These are phyloP conservation scores for Ditula angustiorana DNA, from an alignment of 2,888 invertebrate genomes.

Conservation along the genomic window DNA sequence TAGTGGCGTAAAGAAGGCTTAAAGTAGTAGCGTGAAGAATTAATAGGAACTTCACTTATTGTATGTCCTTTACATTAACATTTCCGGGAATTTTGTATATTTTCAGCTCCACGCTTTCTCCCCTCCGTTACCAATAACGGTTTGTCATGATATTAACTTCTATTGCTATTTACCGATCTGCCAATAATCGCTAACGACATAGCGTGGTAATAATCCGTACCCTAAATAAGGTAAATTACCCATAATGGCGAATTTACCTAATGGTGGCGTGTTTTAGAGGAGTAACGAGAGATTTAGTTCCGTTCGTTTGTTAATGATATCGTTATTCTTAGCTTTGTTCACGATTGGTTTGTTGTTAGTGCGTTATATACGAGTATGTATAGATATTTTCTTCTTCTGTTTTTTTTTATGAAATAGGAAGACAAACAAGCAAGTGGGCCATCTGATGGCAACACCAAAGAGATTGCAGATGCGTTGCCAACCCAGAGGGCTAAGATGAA, in stretches of 20 bases:
- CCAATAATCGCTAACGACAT: conserved; percentile 32
- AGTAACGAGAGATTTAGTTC: conserved; percentile 26
- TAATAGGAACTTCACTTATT: no score
- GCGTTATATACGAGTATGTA: no score
- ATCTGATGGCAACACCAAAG: no score
- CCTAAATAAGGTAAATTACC: conserved; percentile 14
- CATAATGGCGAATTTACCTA: conserved; percentile 6
- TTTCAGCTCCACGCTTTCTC: conserved; percentile 5
- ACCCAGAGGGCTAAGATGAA: no score
- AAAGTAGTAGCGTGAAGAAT: no score
- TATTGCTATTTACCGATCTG: conserved; percentile 30
- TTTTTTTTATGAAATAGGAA: no score
- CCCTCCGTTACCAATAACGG: conserved; percentile 31
- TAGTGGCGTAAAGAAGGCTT: no score
- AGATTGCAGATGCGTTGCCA: no score
- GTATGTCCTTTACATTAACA: no score
- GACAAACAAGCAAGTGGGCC: no score
- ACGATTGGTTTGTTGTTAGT: background rate
- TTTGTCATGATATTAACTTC: conserved; percentile 38
- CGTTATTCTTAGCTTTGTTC: background rate
- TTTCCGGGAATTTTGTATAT: no score
- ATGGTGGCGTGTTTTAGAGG: conserved; percentile 25
- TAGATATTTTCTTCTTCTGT: no score
- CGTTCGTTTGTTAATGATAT: conserved; percentile 4
- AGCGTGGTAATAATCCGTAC: conserved; percentile 1